Evolutionary conservation across 2,797 vertebrate genomes (phyloP).

Genomic region (Crax fasciolata): DNA sequence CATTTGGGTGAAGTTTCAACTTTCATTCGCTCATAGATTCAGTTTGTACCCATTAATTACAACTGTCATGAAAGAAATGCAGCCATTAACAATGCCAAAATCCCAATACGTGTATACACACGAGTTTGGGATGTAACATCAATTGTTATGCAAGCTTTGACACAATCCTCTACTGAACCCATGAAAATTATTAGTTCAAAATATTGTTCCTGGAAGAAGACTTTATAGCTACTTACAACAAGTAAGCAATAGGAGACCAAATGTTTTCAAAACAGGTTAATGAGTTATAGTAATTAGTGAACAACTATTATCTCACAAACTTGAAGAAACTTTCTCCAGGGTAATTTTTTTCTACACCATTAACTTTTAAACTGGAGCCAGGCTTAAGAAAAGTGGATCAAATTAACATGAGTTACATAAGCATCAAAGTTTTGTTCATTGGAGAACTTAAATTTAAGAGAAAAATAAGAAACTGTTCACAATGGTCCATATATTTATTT

Average conservation of each 20-base stretch:
- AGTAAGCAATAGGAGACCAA: slow-evolving; percentile 24
- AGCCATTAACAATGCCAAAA: slow-evolving; percentile 45
- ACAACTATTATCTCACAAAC: background rate
- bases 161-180: slow-evolving; percentile 2
- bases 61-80: slow-evolving; percentile 23
- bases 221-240: slow-evolving; percentile 11
- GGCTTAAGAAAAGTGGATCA: background rate
- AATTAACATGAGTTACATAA: background rate
- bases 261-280: slow-evolving; percentile 50
- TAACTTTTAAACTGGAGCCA: background rate
- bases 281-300: background rate
- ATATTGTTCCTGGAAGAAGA: background rate
- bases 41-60: slow-evolving; percentile 56
- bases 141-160: slow-evolving; percentile 45
- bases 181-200: slow-evolving; percentile 41
- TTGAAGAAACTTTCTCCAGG: background rate
- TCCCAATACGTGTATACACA: background rate
- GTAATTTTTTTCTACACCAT: background rate
- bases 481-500: background rate
- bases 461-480: background rate
- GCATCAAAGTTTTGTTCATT: slow-evolving; percentile 5
- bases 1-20: slow-evolving; percentile 58
- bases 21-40: slow-evolving; percentile 49
- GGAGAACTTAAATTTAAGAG: background rate
- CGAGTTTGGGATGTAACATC: slow-evolving; percentile 1